These are phyloP conservation scores for Falco novaeseelandiae DNA, from an alignment of 2,797 vertebrate genomes.

Conservation along the genomic window DNA sequence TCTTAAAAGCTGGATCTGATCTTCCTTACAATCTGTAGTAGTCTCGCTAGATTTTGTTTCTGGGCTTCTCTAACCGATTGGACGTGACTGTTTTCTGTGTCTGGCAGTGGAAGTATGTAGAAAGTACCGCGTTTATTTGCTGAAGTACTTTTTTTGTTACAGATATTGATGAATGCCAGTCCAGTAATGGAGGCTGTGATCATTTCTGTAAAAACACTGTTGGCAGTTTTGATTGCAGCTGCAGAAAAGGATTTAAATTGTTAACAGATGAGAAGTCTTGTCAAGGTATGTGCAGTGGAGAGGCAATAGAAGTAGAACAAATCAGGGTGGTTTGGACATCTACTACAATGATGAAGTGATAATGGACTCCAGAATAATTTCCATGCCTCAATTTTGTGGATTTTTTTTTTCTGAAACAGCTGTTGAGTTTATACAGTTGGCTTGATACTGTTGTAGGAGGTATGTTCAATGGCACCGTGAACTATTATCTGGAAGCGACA, in stretches of 20 bases:
- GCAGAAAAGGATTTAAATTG: constrained; percentile 96
- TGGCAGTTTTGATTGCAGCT: constrained; percentile 98
- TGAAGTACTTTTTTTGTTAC: constrained; percentile 50
- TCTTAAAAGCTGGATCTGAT: background rate
- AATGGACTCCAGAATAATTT: constrained; percentile 48
- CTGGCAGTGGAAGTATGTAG: background rate
- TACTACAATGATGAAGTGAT: constrained; percentile 38
- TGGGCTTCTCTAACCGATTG: background rate
- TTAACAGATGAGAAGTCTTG: constrained; percentile 96
- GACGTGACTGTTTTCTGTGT: background rate
- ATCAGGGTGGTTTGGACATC: constrained; percentile 14
- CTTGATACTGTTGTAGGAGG: background rate
- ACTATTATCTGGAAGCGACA: background rate
- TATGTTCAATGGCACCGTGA: background rate
- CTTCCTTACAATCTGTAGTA: background rate
- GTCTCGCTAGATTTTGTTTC: background rate
- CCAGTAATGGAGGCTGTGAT: constrained; percentile 90
- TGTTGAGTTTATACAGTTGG: constrained; percentile 18
- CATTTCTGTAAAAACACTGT: constrained; percentile 97
- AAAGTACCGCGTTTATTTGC: constrained; percentile 17
- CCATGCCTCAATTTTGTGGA: background rate
- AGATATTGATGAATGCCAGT: constrained; percentile 97
- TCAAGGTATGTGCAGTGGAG: constrained; percentile 86
- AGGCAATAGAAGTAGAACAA: constrained; percentile 40
- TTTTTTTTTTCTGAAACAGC: constrained; percentile 1